phyloP scores from a whole-genome alignment of 2,797 vertebrate genomes.

The Euphonia xanthogaster region DNA sequence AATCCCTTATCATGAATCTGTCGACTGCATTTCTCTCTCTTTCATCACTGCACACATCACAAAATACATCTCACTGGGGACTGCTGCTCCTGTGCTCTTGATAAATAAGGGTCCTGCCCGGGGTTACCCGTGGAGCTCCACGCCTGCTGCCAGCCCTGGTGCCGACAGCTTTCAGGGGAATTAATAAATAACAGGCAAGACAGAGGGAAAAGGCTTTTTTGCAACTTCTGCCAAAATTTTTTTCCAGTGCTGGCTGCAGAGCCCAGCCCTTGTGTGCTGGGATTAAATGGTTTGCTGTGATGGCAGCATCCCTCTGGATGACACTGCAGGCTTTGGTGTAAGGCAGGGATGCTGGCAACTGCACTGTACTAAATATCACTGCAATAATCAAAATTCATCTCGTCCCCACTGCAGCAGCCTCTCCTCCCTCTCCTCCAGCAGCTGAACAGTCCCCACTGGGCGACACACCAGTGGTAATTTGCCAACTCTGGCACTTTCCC shows the following conservation, averaged over 20 bases:
- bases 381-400: background rate
- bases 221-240: background rate
- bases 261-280: background rate
- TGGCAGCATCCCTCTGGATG: background rate
- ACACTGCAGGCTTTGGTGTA: accelerated
- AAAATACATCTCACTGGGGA: background rate
- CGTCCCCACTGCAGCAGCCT: background rate
- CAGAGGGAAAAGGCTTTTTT: background rate
- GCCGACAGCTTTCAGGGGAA: slow-evolving; percentile 2
- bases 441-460: accelerated
- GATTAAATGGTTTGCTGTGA: background rate
- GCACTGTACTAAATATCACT: background rate
- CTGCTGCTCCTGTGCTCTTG: background rate
- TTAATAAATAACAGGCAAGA: slow-evolving; percentile 15
- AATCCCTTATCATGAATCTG: background rate
- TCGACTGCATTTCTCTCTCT: background rate
- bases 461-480: background rate
- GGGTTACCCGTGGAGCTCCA: background rate
- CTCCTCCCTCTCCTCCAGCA: background rate
- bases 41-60: background rate
- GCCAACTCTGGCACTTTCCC: background rate
- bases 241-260: background rate
- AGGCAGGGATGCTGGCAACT: background rate
- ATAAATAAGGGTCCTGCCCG: background rate
- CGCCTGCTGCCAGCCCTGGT: background rate